phyloP scores from a whole-genome alignment of 1,140 invertebrate species.

The Drosophila bocki region DNA sequence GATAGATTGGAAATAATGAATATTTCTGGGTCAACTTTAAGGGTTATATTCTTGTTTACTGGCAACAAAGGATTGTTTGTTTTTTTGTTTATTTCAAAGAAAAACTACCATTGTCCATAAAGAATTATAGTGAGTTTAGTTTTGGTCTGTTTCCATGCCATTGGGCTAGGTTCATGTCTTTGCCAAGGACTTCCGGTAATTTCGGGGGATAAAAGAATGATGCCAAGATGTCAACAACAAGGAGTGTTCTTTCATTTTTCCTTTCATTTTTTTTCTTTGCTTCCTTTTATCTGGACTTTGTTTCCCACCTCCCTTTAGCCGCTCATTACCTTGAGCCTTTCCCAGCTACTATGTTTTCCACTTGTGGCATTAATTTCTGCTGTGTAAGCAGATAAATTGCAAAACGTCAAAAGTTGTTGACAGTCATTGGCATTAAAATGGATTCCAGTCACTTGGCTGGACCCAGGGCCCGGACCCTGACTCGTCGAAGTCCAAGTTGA shows the following conservation, averaged over 20 bases:
- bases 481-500: constrained; percentile 31
- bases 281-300: neutral
- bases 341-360: constrained; percentile 46
- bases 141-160: constrained; percentile 16
- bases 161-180: constrained; percentile 5
- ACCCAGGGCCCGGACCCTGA: constrained; percentile 2
- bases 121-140: constrained; percentile 2
- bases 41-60: constrained; percentile 38
- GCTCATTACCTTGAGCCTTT: constrained; percentile 37
- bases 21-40: constrained; percentile 20
- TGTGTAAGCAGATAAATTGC: constrained; percentile 81
- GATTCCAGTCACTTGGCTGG: constrained; percentile 49
- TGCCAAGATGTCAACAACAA: constrained; percentile 38
- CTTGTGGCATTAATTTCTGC: constrained; percentile 80
- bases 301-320: neutral
- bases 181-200: constrained; percentile 38
- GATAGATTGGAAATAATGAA: constrained; percentile 18
- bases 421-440: constrained; percentile 76
- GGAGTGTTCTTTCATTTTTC: constrained; percentile 17
- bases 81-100: constrained; percentile 8
- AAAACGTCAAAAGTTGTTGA: constrained; percentile 72
- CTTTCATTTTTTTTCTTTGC: neutral
- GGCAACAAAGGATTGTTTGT: neutral
- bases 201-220: constrained; percentile 25
- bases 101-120: constrained; percentile 2